Evolutionary conservation across 2,888 invertebrate species (phyloP), one percentile per base, ranked within the genome.

Genomic region (Corbicula japonica): DNA sequence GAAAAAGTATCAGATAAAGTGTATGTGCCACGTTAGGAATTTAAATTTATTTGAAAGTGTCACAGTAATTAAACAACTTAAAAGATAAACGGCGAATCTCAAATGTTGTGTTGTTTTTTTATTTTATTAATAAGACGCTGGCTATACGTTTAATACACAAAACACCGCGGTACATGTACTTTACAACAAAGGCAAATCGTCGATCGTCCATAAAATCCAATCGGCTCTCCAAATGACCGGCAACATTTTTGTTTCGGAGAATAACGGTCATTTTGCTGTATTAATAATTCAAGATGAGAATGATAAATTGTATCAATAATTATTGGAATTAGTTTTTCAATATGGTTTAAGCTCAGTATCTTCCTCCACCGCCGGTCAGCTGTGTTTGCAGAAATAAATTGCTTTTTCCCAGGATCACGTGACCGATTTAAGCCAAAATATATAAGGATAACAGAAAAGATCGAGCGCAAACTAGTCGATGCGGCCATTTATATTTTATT

Each of bases 21-120:
- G 38, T 68, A 65, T 77, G 61, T 77, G 72, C 66, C 68, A 66
- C 41, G 44, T 44, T n/a, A 30, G 78, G 65, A 74, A 73, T 74
- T 79, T 58, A 74, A 79, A 79, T 79, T 79, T 74, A 74, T 79
- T 60, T 70, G 63, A 74, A 70, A 52, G 56, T 69, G 75, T 69
- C 75, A 62, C 30, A 18, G 34, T 72, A 54, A 72, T 72, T 72
- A 46, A 32, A 32, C 2, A 30, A 23, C 28, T 8, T 30, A 48
- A 23, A n/a, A 34, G 10, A 8, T 34, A 28, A 21, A 56, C 56
- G 15, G 35, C 35, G 10, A 34, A 56, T 56, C 23, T 32, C 28
- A 30, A 48, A 32, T 56, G 56, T 56, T 34, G n/a, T n/a, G n/a
- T n/a, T n/a, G n/a, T n/a, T n/a, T n/a, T n/a, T n/a, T n/a, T n/a